Evolutionary conservation across 2,888 invertebrate species (phyloP).

Genomic region (Rotaria socialis): DNA sequence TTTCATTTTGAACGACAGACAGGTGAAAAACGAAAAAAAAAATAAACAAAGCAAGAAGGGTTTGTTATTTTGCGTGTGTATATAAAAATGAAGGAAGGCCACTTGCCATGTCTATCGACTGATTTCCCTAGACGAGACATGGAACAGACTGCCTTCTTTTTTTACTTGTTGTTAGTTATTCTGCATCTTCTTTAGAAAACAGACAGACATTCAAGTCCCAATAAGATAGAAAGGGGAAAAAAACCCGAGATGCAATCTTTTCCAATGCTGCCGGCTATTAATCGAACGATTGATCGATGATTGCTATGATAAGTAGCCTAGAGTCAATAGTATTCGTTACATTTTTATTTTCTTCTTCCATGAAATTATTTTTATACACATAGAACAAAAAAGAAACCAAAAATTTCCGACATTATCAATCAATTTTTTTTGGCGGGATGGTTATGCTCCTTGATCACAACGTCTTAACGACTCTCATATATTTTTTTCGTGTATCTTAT

Average conservation of each 20-base stretch:
- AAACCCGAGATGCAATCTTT: neutral
- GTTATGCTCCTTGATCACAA: no score
- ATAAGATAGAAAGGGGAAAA: neutral
- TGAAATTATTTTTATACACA: neutral
- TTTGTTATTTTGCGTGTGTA: neutral
- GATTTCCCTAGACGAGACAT: conserved; percentile 15
- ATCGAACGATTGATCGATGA: conserved; percentile 22
- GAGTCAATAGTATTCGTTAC: neutral
- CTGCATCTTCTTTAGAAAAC: conserved; percentile 14
- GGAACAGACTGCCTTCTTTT: neutral
- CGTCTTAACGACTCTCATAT: no score
- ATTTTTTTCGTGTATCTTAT: no score
- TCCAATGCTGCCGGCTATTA: neutral
- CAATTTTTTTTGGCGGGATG: no score
- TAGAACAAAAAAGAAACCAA: neutral
- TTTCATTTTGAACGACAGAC: neutral
- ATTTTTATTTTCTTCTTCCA: neutral
- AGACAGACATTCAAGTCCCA: neutral
- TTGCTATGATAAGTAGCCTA: neutral
- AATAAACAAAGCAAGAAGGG: no score
- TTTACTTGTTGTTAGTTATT: neutral
- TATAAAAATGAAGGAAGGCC: neutral
- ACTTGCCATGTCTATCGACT: neutral
- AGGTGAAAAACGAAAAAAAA: neutral
- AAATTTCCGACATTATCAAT: neutral